Base-by-base conservation (phyloP, 2,797 vertebrate genomes). In the Paedocypris micromegethes region DNA sequence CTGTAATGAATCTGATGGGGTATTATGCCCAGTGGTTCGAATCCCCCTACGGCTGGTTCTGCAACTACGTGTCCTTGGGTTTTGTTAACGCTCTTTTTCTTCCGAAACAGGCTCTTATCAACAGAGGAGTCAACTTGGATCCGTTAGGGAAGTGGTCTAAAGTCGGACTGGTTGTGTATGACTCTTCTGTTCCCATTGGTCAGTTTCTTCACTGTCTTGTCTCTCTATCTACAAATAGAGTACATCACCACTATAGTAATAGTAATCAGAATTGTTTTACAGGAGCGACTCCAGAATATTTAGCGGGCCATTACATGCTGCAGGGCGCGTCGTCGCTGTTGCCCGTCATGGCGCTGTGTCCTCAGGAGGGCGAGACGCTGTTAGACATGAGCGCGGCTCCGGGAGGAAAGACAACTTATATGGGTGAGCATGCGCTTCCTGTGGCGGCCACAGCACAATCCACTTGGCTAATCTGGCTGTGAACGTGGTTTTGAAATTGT, bases 111-210 rank as follows among this genome's bases (percentile, higher is more conserved):
- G 96, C 96, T 53, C 83, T 99, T 8, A 99, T 99, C 81, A 98
- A 98, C 85, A 91, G 97, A 75, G 96, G 96, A 0, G 95, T 99
- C 70, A 98, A 99, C 82, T 89, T 99, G 0, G 97, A 99, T 76
- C 97, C 97, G 2, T 69, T 99, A 79, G 96, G 94, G 47, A 97
- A 97, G 78, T 99, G 96, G 97, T 96, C 97, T 0, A 99, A 99
- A 90, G 95, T 96, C 0, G 97, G 96, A 9, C 88, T 99, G 48
- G 92, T 98, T 63, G 91, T 99, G 65, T 99, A 91, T 68, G 96
- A 99, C 74, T 98, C 96, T 37, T 93, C 95, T 0, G 96, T 99
- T 60, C 96, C 97, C 6, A 83, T 99, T 0, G 97, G 97, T 97
- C 70, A 86, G 92, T 84, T 52, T 23, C 23, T 23, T 53, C 38